Base-by-base conservation (phyloP, 2,113 vertebrate genomes). In the Aldabrachelys gigantea region DNA sequence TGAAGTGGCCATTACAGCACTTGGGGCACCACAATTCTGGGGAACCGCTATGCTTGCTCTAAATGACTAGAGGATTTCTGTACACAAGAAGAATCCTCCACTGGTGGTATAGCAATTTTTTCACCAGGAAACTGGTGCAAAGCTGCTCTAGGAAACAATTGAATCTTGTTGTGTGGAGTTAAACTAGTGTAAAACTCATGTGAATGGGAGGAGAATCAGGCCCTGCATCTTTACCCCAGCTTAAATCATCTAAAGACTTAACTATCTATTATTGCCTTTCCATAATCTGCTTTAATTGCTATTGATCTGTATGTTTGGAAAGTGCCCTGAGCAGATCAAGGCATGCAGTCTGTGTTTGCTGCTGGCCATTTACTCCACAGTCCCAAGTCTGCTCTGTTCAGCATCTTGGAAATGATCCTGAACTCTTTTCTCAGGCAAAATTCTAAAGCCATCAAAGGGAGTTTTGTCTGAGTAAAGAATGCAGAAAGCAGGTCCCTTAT, bases 201-300 rank as follows among this genome's bases (percentile, higher is more conserved):
- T 82, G 35, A 47, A 84, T 1, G 10, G 2, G 4, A 47, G 57
- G 84, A 90, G 53, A 85, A 80, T 87, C 83, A 41, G 50, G 41
- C 81, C 16, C 31, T 52, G 65, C 29, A 27, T 7, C 57, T 96
- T 96, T 89, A 95, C 47, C 79, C 92, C 76, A 47, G 56, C 90
- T 96, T 97, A 97, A 96, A 94, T 97, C 96, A 90, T 95, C 59
- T 87, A 92, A 95, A 98, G 95, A 95, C 87, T 96, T 95, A 91
- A 95, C 90, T 87, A 93, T 89, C 89, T 88, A 82, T 81, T 96
- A 97, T 97, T 97, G 97, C 87, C 96, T 97, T 97, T 98, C 97
- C 96, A 97, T 98, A 97, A 98, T 98, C 96, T 56, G 0, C 96
- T 96, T 97, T 98, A 96, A 98, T 97, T 97, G 94, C 84, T 97